Evolutionary conservation across 2,797 vertebrate genomes (phyloP).

Genomic region (Saxicola maurus): DNA sequence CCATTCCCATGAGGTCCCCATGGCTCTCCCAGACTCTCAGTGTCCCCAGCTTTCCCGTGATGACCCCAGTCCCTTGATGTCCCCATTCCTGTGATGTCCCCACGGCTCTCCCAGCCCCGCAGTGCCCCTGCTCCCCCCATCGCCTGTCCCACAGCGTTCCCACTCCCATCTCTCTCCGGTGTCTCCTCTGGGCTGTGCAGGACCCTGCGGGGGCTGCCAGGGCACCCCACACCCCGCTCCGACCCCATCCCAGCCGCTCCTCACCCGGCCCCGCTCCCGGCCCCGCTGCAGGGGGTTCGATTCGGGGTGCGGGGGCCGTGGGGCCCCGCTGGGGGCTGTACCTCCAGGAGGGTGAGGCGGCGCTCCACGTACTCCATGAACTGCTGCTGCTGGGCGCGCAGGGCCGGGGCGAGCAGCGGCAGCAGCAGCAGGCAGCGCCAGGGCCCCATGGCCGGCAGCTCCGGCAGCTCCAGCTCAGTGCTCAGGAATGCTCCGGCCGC

Average conservation of each 20-base stretch:
- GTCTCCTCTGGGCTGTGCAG: not conserved
- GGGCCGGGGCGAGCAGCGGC: slow-evolving; percentile 67
- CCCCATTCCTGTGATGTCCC: not conserved
- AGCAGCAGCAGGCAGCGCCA: slow-evolving; percentile 71
- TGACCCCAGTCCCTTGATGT: not conserved
- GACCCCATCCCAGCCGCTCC: not conserved
- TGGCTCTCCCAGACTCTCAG: too few species aligned
- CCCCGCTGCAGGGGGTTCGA: rapidly evolving
- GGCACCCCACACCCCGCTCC: not conserved
- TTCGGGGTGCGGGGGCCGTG: not conserved
- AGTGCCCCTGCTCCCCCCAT: rapidly evolving
- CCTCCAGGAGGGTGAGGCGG: slow-evolving; percentile 88
- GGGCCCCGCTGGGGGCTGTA: slow-evolving; percentile 63
- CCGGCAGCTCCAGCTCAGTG: slow-evolving; percentile 68
- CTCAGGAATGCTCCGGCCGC: slow-evolving; percentile 75
- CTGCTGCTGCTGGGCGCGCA: slow-evolving; percentile 79
- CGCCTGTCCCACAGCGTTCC: rapidly evolving
- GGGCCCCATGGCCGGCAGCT: slow-evolving; percentile 64
- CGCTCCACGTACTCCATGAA: slow-evolving; percentile 95
- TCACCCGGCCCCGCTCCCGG: not conserved
- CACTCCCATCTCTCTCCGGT: rapidly evolving
- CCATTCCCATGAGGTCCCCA: not conserved
- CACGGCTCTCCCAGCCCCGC: not conserved
- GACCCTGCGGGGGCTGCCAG: rapidly evolving
- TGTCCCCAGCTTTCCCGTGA: not conserved